phyloP scores from a whole-genome alignment of 2,888 invertebrate species.

The Hecatera dysodea region DNA sequence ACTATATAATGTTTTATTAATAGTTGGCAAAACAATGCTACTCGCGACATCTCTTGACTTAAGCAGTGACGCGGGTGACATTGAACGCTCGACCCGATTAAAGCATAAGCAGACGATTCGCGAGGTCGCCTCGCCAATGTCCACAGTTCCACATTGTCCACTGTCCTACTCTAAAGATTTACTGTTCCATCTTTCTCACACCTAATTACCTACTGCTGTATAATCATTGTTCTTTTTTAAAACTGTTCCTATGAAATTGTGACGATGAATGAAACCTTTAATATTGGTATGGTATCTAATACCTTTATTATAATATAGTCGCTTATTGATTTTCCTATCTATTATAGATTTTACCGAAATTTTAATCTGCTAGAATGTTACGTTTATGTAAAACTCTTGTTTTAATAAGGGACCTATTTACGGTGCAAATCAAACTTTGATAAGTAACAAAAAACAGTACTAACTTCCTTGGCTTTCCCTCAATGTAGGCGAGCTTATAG shows the following conservation, averaged over 20 bases:
- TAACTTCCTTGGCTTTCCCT: slow-evolving; percentile 30
- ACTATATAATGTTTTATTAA: background rate
- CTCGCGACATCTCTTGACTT: slow-evolving; percentile 66
- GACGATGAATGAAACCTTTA: background rate
- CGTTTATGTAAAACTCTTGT: background rate
- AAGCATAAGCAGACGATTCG: slow-evolving; percentile 83
- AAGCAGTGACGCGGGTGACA: slow-evolving; percentile 75
- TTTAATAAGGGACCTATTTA: no score
- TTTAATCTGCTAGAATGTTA: no score
- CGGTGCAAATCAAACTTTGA: background rate
- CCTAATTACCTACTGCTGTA: slow-evolving; percentile 55
- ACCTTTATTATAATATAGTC: background rate
- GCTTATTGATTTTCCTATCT: slow-evolving; percentile 13
- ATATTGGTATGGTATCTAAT: background rate
- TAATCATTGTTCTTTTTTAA: slow-evolving; percentile 26
- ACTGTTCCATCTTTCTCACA: slow-evolving; percentile 72
- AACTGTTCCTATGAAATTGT: slow-evolving; percentile 22
- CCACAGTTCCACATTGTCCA: slow-evolving; percentile 60
- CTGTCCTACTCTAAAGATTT: slow-evolving; percentile 65
- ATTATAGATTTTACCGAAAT: background rate
- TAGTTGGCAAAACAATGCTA: slow-evolving; percentile 17
- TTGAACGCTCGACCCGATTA: slow-evolving; percentile 87
- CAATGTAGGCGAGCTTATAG: slow-evolving; percentile 33
- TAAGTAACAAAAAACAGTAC: background rate
- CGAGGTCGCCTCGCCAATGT: slow-evolving; percentile 77